phyloP scores from a whole-genome alignment of 1,140 invertebrate genomes.

The Zaprionus ornatus region DNA sequence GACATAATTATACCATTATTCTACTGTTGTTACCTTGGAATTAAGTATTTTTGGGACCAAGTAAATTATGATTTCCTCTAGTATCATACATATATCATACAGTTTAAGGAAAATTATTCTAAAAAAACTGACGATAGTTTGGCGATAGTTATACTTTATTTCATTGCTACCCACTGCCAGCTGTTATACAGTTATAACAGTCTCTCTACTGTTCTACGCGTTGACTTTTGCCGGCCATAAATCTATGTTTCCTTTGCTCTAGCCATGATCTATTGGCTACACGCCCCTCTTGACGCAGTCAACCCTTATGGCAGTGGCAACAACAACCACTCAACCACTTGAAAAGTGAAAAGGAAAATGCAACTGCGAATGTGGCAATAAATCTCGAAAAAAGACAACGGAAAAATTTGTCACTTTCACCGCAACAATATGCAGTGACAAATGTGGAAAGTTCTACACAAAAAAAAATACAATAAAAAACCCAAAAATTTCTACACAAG shows the following conservation, averaged over 20 bases:
- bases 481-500: constrained; percentile 24
- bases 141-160: no score
- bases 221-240: constrained; percentile 36
- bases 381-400: constrained; percentile 62
- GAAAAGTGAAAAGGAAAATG: constrained; percentile 58
- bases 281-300: constrained; percentile 46
- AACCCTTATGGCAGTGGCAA: constrained; percentile 60
- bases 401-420: constrained; percentile 72
- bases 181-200: background rate
- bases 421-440: constrained; percentile 60
- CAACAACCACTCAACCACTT: constrained; percentile 72
- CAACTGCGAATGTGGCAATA: constrained; percentile 44
- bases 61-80: no score
- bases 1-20: no score
- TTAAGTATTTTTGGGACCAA: no score
- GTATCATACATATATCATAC: no score
- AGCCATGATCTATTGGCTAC: constrained; percentile 47
- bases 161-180: background rate
- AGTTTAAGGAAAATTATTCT: no score
- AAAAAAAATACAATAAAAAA: constrained; percentile 40
- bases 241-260: constrained; percentile 37
- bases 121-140: no score
- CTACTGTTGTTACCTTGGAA: no score
- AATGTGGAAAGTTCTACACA: constrained; percentile 54
- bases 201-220: background rate